These are phyloP conservation scores for Ennomos erosarius DNA, from an alignment of 2,888 invertebrate genomes.

Conservation along the genomic window DNA sequence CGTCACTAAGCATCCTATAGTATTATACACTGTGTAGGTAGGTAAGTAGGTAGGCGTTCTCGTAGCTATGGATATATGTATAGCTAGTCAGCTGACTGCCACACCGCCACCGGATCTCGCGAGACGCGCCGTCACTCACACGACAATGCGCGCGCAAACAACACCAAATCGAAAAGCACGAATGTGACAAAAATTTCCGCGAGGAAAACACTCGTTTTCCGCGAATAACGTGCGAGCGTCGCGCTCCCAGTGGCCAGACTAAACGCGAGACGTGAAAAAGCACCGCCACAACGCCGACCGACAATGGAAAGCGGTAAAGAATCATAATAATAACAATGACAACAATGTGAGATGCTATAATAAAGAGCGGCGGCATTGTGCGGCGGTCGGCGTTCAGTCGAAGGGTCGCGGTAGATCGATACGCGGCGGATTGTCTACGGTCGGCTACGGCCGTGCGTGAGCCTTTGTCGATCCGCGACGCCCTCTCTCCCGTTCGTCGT, in stretches of 20 bases:
- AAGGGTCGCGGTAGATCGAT: constrained; percentile 84
- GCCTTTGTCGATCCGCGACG: constrained; percentile 69
- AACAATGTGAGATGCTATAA: constrained; percentile 86
- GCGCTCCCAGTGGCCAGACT: constrained; percentile 84
- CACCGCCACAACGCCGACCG: constrained; percentile 84
- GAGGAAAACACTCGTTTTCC: constrained; percentile 81
- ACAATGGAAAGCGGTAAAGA: constrained; percentile 86
- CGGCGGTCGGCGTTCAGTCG: constrained; percentile 80
- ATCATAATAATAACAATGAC: constrained; percentile 86
- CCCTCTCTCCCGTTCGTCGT: constrained; percentile 29
- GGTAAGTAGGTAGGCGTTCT: constrained; percentile 14
- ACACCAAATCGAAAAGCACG: constrained; percentile 62
- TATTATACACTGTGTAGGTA: background rate
- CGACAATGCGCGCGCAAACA: constrained; percentile 67
- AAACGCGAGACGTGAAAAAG: constrained; percentile 85
- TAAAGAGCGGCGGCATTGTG: constrained; percentile 85
- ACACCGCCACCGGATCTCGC: constrained; percentile 34
- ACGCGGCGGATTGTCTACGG: constrained; percentile 79
- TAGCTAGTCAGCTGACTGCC: constrained; percentile 35
- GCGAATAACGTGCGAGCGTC: constrained; percentile 83
- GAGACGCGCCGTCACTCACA: constrained; percentile 38
- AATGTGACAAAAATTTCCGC: constrained; percentile 70
- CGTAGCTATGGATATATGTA: constrained; percentile 19
- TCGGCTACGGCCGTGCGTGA: constrained; percentile 71
- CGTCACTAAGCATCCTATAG: constrained; percentile 24